Base-by-base conservation (phyloP, 2,113 vertebrate genomes). In the Pluvianellus socialis region DNA sequence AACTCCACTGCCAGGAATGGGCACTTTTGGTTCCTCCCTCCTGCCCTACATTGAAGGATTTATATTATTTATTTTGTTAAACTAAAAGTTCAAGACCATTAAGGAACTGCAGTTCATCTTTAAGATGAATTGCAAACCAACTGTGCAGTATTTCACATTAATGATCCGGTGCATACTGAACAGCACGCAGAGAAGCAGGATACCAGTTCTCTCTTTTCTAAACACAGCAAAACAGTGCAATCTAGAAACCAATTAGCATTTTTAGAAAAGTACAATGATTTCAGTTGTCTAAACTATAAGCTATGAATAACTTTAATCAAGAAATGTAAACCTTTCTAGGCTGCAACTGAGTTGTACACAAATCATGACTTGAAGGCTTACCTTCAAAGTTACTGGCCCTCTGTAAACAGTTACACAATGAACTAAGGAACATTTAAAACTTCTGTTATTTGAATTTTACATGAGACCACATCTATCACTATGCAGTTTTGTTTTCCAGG, bases 51-150 rank as follows among this genome's bases (percentile, higher is more conserved):
- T 32, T 3, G 12, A 91, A 90, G 47, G 87, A 96, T 95, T 97
- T 95, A 83, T 95, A 88, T 86, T 94, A 96, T 97, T 96, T 97
- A 97, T 97, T 96, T 95, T 96, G 84, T 90, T 90, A 95, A 96
- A 94, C 74, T 86, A 91, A 95, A 97, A 96, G 95, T 97, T 97
- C 94, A 97, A 82, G 93, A 96, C 96, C 89, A 94, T 97, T 97
- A 96, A 96, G 84, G 77, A 91, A 71, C 77, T 92, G 67, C 77
- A 96, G 94, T 95, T 96, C 92, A 97, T 97, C 94, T 96, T 90
- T 62, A 86, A 97, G 95, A 97, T 80, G 79, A 92, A 97, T 97
- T 90, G 81, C 81, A 90, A 95, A 82, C 84, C 81, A 86, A 30
- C 83, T 52, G 89, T 70, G 84, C 91, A 93, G 89, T 92, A 96